Conservation (phyloP, 2,888 invertebrate genomes). For the Ormyrus nitidulus region DNA sequence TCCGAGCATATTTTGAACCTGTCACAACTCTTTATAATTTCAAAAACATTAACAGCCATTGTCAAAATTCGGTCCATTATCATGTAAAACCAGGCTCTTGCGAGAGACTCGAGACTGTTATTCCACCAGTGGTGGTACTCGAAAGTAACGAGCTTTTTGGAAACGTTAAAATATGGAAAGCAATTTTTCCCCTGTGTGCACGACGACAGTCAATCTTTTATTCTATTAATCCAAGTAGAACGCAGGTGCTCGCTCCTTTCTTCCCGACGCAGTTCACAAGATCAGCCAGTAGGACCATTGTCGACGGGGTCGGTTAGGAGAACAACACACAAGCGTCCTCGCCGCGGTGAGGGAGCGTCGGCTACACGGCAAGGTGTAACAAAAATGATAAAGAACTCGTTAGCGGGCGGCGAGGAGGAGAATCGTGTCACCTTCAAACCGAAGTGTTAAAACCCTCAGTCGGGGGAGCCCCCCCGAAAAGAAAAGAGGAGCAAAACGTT, state of each 20-base stretch:
- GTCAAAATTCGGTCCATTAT: not conserved
- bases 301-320: not conserved
- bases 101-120: not conserved
- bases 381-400: conserved; percentile 67
- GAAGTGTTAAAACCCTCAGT: conserved; percentile 20
- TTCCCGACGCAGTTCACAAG: not conserved
- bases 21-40: conserved; percentile 7
- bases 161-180: conserved; percentile 46
- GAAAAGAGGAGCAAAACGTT: no score
- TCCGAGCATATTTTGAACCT: not conserved
- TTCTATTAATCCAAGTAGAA: not conserved
- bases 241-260: conserved; percentile 16
- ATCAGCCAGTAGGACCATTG: not conserved
- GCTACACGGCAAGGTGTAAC: no score
- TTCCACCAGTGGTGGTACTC: not conserved
- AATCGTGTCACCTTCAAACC: conserved; percentile 64
- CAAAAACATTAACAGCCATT: not conserved
- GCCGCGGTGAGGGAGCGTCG: conserved; percentile 61
- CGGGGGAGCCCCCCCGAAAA: not conserved
- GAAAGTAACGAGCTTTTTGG: not conserved
- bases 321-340: not conserved
- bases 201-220: conserved; percentile 9
- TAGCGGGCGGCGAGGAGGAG: conserved; percentile 58
- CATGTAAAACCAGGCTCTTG: conserved; percentile 7
- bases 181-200: conserved; percentile 25